These are phyloP conservation scores for Polietes domitor DNA, from an alignment of 2,888 invertebrate species.

Conservation along the genomic window DNA sequence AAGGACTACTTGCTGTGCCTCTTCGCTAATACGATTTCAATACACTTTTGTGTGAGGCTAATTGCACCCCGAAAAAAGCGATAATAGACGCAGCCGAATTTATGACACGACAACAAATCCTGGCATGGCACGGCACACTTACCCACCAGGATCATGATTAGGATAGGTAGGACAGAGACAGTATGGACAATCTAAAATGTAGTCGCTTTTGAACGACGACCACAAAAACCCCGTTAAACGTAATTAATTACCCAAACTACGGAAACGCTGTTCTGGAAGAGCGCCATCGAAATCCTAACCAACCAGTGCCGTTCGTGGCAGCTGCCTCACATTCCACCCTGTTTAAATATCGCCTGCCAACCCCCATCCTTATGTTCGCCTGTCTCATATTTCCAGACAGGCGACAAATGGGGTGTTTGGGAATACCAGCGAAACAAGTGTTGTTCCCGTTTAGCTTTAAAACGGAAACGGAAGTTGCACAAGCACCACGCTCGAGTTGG, in stretches of 20 bases:
- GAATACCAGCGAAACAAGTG: not conserved
- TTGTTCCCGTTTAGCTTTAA: not conserved
- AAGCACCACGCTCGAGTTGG: not conserved
- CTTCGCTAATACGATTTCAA: too few relatives aligned
- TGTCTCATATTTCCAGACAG: not conserved
- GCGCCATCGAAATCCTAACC: not conserved
- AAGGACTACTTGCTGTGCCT: too few relatives aligned
- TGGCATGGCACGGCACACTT: too few relatives aligned
- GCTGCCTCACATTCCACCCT: too few relatives aligned
- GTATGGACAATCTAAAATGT: not conserved
- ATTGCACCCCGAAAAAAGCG: too few relatives aligned
- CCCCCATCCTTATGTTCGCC: not conserved
- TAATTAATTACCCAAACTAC: not conserved
- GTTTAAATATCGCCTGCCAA: too few relatives aligned
- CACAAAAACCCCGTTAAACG: not conserved
- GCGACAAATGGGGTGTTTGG: not conserved
- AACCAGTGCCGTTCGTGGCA: not conserved
- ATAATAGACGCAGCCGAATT: too few relatives aligned
- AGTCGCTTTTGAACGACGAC: too few relatives aligned
- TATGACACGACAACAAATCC: too few relatives aligned
- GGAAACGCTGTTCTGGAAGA: not conserved
- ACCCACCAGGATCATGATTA: too few relatives aligned
- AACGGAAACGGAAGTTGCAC: slow-evolving; percentile 1
- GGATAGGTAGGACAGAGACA: not conserved
- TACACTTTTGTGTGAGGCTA: too few relatives aligned